phyloP scores from a whole-genome alignment of 2,888 invertebrate species.

The Lochmaea crataegi region DNA sequence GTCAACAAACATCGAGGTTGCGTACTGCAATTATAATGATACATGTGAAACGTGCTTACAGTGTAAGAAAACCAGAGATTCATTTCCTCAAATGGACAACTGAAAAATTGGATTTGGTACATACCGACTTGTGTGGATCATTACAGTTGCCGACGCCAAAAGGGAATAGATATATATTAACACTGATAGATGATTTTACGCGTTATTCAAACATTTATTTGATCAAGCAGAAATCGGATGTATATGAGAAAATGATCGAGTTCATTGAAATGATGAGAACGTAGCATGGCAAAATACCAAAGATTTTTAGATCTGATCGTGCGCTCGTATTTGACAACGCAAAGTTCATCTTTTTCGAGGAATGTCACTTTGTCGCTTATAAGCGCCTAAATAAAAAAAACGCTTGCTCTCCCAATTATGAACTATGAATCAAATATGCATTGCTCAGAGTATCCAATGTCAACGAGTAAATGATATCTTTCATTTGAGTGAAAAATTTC shows the following conservation, averaged over 20 bases:
- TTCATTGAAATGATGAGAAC: not conserved
- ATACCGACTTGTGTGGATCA: not conserved
- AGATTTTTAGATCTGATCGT: not conserved
- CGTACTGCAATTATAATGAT: not conserved
- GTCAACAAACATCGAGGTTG: not conserved
- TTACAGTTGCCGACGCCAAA: not conserved
- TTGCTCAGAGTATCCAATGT: no score
- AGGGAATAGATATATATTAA: not conserved
- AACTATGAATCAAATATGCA: no score
- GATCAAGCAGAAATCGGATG: not conserved
- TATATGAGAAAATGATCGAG: not conserved
- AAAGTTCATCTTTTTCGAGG: no score
- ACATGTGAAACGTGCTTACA: constrained; percentile 1
- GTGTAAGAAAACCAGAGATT: not conserved
- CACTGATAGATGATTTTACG: not conserved
- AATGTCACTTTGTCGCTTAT: no score
- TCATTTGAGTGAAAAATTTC: no score
- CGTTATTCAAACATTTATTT: not conserved
- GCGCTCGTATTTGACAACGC: no score
- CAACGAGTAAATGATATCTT: no score
- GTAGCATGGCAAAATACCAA: not conserved
- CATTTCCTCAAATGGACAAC: not conserved
- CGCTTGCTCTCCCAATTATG: no score
- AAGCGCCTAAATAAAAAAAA: no score
- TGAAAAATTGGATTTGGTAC: not conserved